Conservation (phyloP, 2,888 invertebrate species). For the Morinoia aosen region DNA sequence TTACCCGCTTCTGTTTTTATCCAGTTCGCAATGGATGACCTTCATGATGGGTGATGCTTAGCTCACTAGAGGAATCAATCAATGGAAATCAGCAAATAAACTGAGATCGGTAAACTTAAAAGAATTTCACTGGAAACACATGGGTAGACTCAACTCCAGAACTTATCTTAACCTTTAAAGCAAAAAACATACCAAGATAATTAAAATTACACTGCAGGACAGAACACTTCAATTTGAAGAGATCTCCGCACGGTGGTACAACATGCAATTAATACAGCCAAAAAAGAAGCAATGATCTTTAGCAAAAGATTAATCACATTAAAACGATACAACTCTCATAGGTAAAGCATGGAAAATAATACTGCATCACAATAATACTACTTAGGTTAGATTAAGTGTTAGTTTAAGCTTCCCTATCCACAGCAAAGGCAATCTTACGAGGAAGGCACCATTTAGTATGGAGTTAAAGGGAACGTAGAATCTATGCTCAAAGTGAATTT, state of each 20-base stretch:
- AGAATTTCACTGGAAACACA: not conserved
- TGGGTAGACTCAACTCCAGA: not conserved
- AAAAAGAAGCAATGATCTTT: not conserved
- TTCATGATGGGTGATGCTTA: slow-evolving; percentile 77
- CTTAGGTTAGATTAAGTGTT: too few species aligned
- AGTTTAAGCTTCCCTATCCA: too few species aligned
- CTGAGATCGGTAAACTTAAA: not conserved
- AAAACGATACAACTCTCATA: too few species aligned
- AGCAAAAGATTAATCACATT: too few species aligned
- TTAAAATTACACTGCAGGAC: not conserved
- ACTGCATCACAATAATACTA: too few species aligned
- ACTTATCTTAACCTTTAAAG: not conserved
- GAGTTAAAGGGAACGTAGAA: too few species aligned
- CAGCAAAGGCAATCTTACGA: too few species aligned
- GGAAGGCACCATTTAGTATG: too few species aligned
- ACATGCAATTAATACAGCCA: not conserved
- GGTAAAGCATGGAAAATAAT: too few species aligned
- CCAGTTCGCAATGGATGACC: slow-evolving; percentile 83
- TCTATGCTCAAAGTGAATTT: too few species aligned
- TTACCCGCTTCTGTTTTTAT: slow-evolving; percentile 91
- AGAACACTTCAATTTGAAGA: not conserved
- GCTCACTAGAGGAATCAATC: too few species aligned
- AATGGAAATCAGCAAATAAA: too few species aligned
- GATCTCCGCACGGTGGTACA: not conserved
- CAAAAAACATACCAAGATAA: not conserved